A percentile compares a stretch with the other conserved stretches of the same genome.
phyloP scores from a whole-genome alignment of 92 coral and sea anemone species.

The Metridium senile region DNA sequence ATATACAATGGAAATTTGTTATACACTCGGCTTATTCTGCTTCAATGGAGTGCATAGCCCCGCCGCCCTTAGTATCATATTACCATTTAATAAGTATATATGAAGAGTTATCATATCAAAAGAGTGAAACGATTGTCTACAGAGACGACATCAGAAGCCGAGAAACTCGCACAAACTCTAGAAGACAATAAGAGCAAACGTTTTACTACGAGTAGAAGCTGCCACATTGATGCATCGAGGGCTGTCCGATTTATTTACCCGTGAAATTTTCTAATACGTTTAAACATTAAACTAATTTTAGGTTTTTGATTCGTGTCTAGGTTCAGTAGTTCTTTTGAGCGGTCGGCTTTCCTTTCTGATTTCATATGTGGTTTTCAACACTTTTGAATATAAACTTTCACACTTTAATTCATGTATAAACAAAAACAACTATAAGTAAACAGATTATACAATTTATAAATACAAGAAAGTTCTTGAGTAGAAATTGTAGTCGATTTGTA shows the following conservation, averaged over 20 bases:
- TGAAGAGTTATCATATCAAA: not conserved
- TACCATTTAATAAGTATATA: conserved; percentile 4
- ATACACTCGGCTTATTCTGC: not conserved
- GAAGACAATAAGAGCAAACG: no score
- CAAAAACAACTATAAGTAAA: not conserved
- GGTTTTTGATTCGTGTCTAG: not conserved
- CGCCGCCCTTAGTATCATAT: not conserved
- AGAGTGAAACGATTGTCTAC: not conserved
- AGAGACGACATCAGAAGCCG: not conserved
- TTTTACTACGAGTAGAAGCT: no score
- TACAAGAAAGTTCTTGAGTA: not conserved
- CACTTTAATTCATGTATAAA: not conserved
- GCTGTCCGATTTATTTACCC: not conserved
- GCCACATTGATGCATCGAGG: not conserved
- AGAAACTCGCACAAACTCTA: no score
- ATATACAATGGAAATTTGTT: no score
- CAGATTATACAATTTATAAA: not conserved
- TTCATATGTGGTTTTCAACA: not conserved
- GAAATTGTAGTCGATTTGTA: no score
- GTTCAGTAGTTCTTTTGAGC: not conserved
- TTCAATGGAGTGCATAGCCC: not conserved
- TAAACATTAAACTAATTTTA: no score
- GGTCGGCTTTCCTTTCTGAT: not conserved
- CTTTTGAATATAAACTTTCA: conserved; percentile 1
- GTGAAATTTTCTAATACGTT: not conserved